Evolutionary conservation across 2,113 vertebrate genomes (phyloP), one percentile per base, ranked within the genome.

Genomic region (Clarias batrachus): DNA sequence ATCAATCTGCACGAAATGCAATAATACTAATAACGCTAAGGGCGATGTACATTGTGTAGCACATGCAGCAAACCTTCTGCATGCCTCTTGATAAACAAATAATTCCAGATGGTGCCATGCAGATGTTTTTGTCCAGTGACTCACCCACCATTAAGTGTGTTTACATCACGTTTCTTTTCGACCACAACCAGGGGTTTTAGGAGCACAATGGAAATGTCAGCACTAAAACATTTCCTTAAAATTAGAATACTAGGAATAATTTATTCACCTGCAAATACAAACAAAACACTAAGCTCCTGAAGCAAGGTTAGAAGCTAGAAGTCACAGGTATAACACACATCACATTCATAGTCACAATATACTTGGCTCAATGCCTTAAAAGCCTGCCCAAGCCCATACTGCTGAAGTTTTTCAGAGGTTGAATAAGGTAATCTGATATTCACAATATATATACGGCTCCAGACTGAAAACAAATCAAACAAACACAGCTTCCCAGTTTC

Each of bases 41-140:
- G 76, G 14, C 60, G 37, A 16, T 76, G 30, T 10, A 54, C 57
- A 65, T 19, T 10, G 63, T 70, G 63, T 16, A 86, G 23, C 60
- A 41, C 30, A 84, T 27, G 7, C n/a, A 52, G 16, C 14, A 73
- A 37, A 14, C 66, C 54, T 71, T 78, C 23, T 59, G 37, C 66
- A 54, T 83, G 73, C 10, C 60, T 25, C 17, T 76, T 14, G 17
- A 60, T 60, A 87, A 70, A 11, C 21, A 73, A 81, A 54, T 13
- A 83, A 73, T 77, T 13, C 57, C 83, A 83, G 68, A 83, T 85
- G 83, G 21, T 60, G 79, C 82, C 71, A 82, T 63, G 60, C 16
- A 86, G 16, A 65, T 80, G 76, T 78, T 81, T 79, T 84, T 73
- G 30, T 12, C 21, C 37, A n/a, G 27, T 80, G 71, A 87, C 68